Evolutionary conservation across 2,797 vertebrate species (phyloP), one percentile per base, ranked within the genome.

Genomic region (Aldrovandia affinis): DNA sequence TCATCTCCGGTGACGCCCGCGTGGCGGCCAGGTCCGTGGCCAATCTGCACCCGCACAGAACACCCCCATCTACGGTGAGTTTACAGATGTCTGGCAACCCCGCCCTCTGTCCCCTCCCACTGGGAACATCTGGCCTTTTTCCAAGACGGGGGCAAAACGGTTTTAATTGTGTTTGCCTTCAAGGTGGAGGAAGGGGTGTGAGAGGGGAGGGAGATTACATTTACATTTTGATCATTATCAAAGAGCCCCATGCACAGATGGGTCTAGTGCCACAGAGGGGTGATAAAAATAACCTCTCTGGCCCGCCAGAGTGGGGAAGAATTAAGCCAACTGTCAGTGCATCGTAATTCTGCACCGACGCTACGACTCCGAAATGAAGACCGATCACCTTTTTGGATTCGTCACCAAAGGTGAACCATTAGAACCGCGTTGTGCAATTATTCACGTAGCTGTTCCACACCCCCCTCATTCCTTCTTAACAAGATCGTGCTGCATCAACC

Each of bases 41-140:
- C 89, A 89, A 89, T 92, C 90, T 90, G 89, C 89, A 89, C 85
- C 88, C 89, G 89, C 90, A 89, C 91, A 89, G 90, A 86, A 86
- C 87, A 28, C 33, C 44, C 22, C 47, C 52, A 90, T 85, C 88
- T 92, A 92, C 91, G 92, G 94, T 94, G 94, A 94, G 90, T 92
- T 91, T 90, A 2, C 90, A 93, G 90, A 93, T 86, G 92, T 94
- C 94, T 95, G 91, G 93, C 92, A 92, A 93, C 90, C 92, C 92
- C 91, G 92, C 93, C 91, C 86, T 20, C 57, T 25, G 28, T 30
- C 12, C 65, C 30, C 28, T 15, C 30, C 30, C 30, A 9, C 65
- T 33, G 30, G 88, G 80, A 92, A 90, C 87, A 91, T 88, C 92
- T 95, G 93, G 94, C 92, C 87, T 83, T 59, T 84, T 61, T 94